Evolutionary conservation across 2,888 invertebrate genomes (phyloP).

Genomic region (Villa cingulata): DNA sequence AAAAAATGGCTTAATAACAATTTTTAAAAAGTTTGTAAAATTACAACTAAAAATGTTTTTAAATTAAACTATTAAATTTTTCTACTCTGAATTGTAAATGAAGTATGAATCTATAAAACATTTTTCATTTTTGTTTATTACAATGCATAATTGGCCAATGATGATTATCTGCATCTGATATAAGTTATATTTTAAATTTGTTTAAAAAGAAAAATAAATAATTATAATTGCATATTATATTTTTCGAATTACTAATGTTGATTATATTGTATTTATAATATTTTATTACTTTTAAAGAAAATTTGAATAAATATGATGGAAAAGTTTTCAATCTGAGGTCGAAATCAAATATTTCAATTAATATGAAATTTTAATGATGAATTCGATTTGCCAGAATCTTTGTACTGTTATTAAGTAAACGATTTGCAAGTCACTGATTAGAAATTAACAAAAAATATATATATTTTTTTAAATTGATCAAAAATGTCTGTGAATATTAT

Average conservation of each 20-base stretch:
- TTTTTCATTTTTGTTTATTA: too few species aligned
- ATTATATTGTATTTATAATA: too few species aligned
- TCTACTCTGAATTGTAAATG: too few species aligned
- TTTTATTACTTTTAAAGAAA: too few species aligned
- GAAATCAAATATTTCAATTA: neutral
- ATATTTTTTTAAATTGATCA: neutral
- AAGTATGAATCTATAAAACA: too few species aligned
- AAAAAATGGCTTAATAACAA: too few species aligned
- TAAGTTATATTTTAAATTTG: neutral
- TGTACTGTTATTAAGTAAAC: neutral
- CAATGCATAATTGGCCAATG: constrained; percentile 8
- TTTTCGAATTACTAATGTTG: too few species aligned
- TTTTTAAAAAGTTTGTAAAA: too few species aligned
- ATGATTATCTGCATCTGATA: constrained; percentile 8
- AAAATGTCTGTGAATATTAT: too few species aligned
- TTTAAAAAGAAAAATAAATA: neutral
- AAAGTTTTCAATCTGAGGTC: constrained; percentile 17
- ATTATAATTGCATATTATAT: too few species aligned
- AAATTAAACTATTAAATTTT: too few species aligned
- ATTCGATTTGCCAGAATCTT: constrained; percentile 8
- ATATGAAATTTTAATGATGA: constrained; percentile 10
- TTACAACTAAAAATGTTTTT: too few species aligned
- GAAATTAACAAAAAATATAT: neutral
- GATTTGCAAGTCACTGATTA: constrained; percentile 8
- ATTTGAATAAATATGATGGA: constrained; percentile 11